Base-by-base conservation (phyloP, 2,888 invertebrate species). In the Sphinx pinastri region DNA sequence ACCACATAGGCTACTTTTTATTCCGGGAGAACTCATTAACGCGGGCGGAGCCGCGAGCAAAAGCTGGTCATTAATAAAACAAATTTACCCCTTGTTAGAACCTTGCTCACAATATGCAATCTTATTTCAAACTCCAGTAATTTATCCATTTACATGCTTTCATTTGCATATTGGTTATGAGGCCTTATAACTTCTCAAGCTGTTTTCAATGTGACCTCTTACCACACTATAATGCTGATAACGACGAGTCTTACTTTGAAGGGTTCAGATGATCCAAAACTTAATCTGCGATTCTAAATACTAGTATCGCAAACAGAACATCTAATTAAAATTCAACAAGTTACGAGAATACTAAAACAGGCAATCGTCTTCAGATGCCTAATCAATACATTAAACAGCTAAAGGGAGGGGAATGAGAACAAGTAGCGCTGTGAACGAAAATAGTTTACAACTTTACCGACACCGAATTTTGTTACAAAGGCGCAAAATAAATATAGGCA, bases 391-490 rank as follows among this genome's bases (percentile, higher is more conserved):
- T 49, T 19, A 63, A 63, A 47, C n/a, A 47, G 45, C 2, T 54
- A 5, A 16, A 12, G 57, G 5, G 0, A 60, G 16, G 45, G 16
- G 16, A 13, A 68, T 16, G 14, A 31, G 45, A 52, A 51, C 54
- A 68, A 68, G 67, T 55, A 38, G 54, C 13, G 25, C 2, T 14
- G 14, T 25, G 19, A 60, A 45, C 45, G 58, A 47, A 70, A 52
- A 68, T 70, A 67, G 67, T 70, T 70, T 57, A 52, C 67, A 57
- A 70, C 70, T 70, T 67, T 51, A 52, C 58, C 45, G 57, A 52
- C 38, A 58, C 45, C 67, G 59, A 70, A 67, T 70, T 70, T 54
- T 59, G 47, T 58, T 59, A 68, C 70, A 70, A 70, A 70, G 67
- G 67, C 49, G 57, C 58, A 54, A 60, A 67, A 68, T 69, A 68